Conservation (phyloP, 2,888 invertebrate genomes). For the Himalopsyche japonica region DNA sequence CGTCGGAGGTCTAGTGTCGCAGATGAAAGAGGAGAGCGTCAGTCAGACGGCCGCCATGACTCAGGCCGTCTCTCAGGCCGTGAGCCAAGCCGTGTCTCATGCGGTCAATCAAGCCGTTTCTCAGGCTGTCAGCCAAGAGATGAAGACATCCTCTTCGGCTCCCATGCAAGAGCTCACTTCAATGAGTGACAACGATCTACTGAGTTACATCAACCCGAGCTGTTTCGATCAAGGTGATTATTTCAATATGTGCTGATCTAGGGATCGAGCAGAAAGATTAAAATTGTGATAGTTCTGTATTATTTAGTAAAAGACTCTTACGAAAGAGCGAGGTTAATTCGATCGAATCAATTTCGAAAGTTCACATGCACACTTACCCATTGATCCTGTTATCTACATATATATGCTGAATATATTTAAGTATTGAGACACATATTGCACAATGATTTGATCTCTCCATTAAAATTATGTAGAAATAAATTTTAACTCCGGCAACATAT, state of each 20-base stretch:
- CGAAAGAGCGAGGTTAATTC: too few species aligned
- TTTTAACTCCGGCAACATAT: too few species aligned
- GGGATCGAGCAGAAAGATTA: too few species aligned
- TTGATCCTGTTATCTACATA: too few species aligned
- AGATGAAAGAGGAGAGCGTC: constrained; percentile 46
- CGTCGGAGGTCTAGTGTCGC: constrained; percentile 21
- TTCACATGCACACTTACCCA: too few species aligned
- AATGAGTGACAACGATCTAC: constrained; percentile 85
- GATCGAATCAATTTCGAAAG: too few species aligned
- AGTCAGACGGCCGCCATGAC: constrained; percentile 54
- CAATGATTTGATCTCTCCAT: too few species aligned
- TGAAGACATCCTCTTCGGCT: constrained; percentile 59
- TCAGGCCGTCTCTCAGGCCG: constrained; percentile 59
- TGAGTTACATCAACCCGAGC: constrained; percentile 85
- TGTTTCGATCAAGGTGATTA: constrained; percentile 78
- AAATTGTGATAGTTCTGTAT: too few species aligned
- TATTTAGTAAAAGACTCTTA: too few species aligned
- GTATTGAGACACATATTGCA: too few species aligned
- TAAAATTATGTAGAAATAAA: too few species aligned
- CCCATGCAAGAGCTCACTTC: constrained; percentile 74
- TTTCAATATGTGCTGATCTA: background rate
- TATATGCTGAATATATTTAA: too few species aligned
- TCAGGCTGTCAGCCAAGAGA: constrained; percentile 58
- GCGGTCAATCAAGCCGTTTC: constrained; percentile 52
- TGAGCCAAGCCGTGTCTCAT: constrained; percentile 55